Evolutionary conservation across 1,140 invertebrate genomes (phyloP), one percentile per base, ranked within the genome.

Genomic region (Drosophila ficusphila): DNA sequence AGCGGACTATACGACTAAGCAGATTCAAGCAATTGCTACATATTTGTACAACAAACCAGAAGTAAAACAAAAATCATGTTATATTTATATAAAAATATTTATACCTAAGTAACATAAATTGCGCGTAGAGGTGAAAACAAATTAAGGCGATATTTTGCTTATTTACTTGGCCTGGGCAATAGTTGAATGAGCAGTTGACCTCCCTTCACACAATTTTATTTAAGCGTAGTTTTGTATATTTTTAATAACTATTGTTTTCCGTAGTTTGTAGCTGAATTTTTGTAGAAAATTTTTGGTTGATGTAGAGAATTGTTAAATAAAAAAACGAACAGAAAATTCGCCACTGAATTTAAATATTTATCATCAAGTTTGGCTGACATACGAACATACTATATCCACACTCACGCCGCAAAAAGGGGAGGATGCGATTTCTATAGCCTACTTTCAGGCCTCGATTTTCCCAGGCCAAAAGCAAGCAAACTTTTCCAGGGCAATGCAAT

Each of bases 1-100:
- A 81, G 77, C 41, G 48, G 46, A 82, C 53, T 72, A 64, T 76
- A 81, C 49, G 61, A 76, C 57, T 82, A 83, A 78, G 73, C 79
- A 77, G 64, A 67, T 67, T 67, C 60, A 67, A 76, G 70, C 70
- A 75, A 86, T 86, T 78, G 81, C 81, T 76, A 79, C 48, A 64
- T 76, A 79, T 85, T 71, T 85, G 76, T 76, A 76, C 48, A 72
- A 62, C 54, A 83, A 62, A 57, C 58, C 41, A 60, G 49, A 67
- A 52, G 41, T 33, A 57, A 38, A 61, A 65, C 38, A 36, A 74
- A 64, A 79, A 74, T 62, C 71, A 61, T 88, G 76, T 77, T 86
- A 86, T 77, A 86, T 85, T 88, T 85, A 88, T 82, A 82, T 77
- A 69, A 54, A 69, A 41, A 81, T 77, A 76, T 77, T 76, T 81